Percentiles rank a stretch among this genome's conserved stretches.
Conservation (phyloP, 2,888 invertebrate species). For the Diarsia dahlii region DNA sequence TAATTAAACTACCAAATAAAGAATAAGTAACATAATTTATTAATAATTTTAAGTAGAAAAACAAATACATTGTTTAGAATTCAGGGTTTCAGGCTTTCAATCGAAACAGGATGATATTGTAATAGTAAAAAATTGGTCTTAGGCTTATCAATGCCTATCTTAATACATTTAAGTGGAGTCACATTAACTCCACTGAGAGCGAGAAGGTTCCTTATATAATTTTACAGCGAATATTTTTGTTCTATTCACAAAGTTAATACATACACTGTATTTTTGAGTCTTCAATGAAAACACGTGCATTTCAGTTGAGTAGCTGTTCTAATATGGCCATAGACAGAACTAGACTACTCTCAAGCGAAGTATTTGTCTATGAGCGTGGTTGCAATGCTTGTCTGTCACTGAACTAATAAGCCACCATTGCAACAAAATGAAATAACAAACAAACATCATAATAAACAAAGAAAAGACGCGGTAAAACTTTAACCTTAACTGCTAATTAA, state of each 20-base stretch:
- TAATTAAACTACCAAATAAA: conserved; percentile 31
- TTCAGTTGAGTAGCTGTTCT: conserved; percentile 2
- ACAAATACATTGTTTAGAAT: background rate
- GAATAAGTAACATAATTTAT: conserved; percentile 30
- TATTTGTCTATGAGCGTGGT: conserved; percentile 56
- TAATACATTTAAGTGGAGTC: conserved; percentile 27
- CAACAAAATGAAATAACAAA: conserved; percentile 57
- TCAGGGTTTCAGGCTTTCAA: background rate
- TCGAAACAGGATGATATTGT: background rate
- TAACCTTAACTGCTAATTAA: conserved; percentile 81
- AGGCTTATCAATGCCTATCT: conserved; percentile 27
- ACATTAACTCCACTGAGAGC: conserved; percentile 13
- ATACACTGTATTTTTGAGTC: conserved; percentile 20
- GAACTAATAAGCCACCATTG: conserved; percentile 49
- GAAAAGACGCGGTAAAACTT: conserved; percentile 75
- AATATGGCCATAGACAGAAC: conserved; percentile 10
- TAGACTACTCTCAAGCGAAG: conserved; percentile 3
- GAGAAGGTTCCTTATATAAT: conserved; percentile 20
- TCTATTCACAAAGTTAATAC: conserved; percentile 24
- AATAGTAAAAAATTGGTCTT: conserved; percentile 28
- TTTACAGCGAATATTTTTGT: conserved; percentile 5
- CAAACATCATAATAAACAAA: conserved; percentile 63
- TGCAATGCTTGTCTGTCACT: conserved; percentile 52
- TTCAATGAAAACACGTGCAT: conserved; percentile 5
- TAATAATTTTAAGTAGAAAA: conserved; percentile 30